Evolutionary conservation across 1,140 invertebrate genomes (phyloP), one percentile per base, ranked within the genome.

Genomic region (Drosophila nigrodunni): DNA sequence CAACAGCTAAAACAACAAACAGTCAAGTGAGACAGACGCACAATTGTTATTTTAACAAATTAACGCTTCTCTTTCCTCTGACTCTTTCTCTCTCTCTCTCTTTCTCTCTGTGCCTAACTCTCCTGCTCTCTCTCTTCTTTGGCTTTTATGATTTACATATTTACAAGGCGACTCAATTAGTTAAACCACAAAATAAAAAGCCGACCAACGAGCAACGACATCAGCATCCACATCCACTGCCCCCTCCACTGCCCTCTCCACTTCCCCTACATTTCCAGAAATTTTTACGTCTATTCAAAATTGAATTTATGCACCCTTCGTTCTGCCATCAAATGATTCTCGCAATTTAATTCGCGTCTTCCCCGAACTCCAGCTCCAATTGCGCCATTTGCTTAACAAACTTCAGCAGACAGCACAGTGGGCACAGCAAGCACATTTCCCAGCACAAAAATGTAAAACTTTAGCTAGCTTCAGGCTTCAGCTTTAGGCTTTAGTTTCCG

Each of bases 161-260:
- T 87, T 71, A 90, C 69, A 81, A 91, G 89, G 77, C 77, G 86
- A 91, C 89, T 91, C 89, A 91, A 91, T 91, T 91, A 91, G 89
- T 85, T 90, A 86, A 91, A 87, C 89, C 89, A 74, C 89, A 89
- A 82, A 86, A 82, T 79, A 64, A 74, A 80, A 87, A 88, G 74
- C 47, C 59, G 15, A 49, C 47, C n/a, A 30, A 30, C 25, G 18
- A 21, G 1, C 18, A 52, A 43, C 50, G 35, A 60, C 39, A 50
- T 25, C 46, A 9, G 30, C 34, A 25, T 39, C 54, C 8, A 15
- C 13, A 13, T 18, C 35, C 5, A n/a, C 54, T 9, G 15, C 37
- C 37, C 4, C 13, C 7, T 30, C 52, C 7, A 37, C 34, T 7
- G 13, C 7, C 6, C 6, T 21, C 1, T 52, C 52, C n/a, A 18